Evolutionary conservation across 2,888 invertebrate genomes (phyloP).

Genomic region (Dynastes grantii): DNA sequence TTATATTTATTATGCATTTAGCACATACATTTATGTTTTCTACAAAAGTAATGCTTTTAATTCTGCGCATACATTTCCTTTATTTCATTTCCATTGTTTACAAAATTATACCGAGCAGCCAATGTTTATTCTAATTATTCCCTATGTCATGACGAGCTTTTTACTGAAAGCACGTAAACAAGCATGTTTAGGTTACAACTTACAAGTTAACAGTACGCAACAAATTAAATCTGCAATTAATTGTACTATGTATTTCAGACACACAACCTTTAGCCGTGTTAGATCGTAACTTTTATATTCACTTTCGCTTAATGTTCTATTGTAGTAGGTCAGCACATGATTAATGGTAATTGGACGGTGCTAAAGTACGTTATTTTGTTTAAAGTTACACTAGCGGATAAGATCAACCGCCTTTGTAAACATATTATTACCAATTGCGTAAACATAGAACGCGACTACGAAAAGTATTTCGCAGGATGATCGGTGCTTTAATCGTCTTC

Average conservation of each 20-base stretch:
- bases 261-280: neutral
- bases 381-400: neutral
- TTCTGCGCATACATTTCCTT: neutral
- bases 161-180: too few species aligned
- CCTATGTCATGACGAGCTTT: too few species aligned
- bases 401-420: neutral
- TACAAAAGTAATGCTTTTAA: neutral
- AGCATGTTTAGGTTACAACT: too few species aligned
- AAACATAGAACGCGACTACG: neutral
- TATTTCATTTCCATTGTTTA: neutral
- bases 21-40: constrained; percentile 3
- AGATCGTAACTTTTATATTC: neutral
- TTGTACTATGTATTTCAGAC: too few species aligned
- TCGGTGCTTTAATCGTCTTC: too few species aligned
- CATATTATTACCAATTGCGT: neutral
- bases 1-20: constrained; percentile 7
- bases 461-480: too few species aligned
- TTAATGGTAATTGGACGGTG: constrained; percentile 14
- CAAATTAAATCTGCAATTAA: too few species aligned
- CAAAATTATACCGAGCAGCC: too few species aligned
- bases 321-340: constrained; percentile 23
- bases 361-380: neutral
- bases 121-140: too few species aligned
- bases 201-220: too few species aligned
- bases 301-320: constrained; percentile 24